Evolutionary conservation across 2,113 vertebrate genomes (phyloP).

Genomic region (Ophiodon elongatus): DNA sequence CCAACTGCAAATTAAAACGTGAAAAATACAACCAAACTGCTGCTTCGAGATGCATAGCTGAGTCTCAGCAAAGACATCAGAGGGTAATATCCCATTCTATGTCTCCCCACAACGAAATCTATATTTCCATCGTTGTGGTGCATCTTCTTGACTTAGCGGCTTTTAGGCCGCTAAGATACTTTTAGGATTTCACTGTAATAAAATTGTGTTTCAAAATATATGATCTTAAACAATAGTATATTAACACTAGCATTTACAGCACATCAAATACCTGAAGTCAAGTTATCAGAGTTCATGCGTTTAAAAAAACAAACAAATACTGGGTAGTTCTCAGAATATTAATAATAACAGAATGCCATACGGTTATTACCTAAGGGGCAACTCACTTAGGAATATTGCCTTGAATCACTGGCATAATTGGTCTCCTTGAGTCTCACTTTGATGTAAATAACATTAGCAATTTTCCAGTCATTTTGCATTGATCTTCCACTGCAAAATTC

Average conservation of each 20-base stretch:
- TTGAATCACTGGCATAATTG: slow-evolving; percentile 76
- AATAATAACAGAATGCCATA: slow-evolving; percentile 57
- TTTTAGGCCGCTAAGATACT: no score
- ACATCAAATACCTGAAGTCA: background rate
- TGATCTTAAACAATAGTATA: background rate
- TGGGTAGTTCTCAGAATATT: slow-evolving; percentile 41
- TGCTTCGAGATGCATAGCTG: slow-evolving; percentile 61
- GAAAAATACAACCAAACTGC: slow-evolving; percentile 72
- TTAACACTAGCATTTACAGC: background rate
- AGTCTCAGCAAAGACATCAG: slow-evolving; percentile 62
- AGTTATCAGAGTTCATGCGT: slow-evolving; percentile 27
- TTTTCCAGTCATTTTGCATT: slow-evolving; percentile 78
- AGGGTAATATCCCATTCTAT: slow-evolving; percentile 42
- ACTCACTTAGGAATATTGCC: slow-evolving; percentile 71
- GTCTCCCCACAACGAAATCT: slow-evolving; percentile 33
- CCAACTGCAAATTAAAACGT: slow-evolving; percentile 79
- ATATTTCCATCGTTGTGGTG: background rate
- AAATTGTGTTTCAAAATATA: background rate
- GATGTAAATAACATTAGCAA: slow-evolving; percentile 81
- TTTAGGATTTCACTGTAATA: background rate
- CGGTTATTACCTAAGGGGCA: slow-evolving; percentile 57
- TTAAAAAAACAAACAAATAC: slow-evolving; percentile 26
- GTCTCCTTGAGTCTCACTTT: slow-evolving; percentile 77
- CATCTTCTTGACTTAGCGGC: background rate
- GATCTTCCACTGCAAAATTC: slow-evolving; percentile 70